These are phyloP conservation scores for Akabosia matsudoensis DNA, from an alignment of 1,140 invertebrate genomes.

Conservation along the genomic window DNA sequence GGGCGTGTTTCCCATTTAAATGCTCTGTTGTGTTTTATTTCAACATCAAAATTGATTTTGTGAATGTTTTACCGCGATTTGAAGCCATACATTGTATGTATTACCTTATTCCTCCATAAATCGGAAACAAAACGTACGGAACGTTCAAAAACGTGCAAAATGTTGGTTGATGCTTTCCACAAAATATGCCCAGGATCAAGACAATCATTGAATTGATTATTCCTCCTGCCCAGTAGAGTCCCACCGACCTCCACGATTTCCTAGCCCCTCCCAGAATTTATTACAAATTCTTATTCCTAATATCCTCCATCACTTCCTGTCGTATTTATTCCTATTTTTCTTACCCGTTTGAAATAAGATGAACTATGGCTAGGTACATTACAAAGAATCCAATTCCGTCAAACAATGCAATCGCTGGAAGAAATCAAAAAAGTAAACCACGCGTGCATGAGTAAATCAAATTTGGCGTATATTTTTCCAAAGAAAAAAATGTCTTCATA, in stretches of 20 bases:
- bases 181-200: constrained; percentile 36
- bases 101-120: constrained; percentile 22
- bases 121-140: constrained; percentile 44
- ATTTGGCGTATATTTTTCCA: not conserved
- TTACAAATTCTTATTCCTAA: too few species aligned
- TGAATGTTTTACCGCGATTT: too few species aligned
- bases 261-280: constrained; percentile 13
- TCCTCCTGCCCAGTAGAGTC: constrained; percentile 40
- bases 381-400: constrained; percentile 43
- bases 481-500: too few species aligned
- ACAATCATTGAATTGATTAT: constrained; percentile 46
- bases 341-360: constrained; percentile 40
- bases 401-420: constrained; percentile 41
- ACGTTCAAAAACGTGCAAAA: constrained; percentile 46
- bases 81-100: too few species aligned
- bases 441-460: not conserved
- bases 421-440: not conserved
- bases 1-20: constrained; percentile 31
- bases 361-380: constrained; percentile 42
- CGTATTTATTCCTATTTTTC: not conserved
- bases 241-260: constrained; percentile 40
- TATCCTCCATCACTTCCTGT: too few species aligned
- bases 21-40: constrained; percentile 26
- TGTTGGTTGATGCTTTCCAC: constrained; percentile 40
- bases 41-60: not conserved